Conservation (phyloP, 2,888 invertebrate genomes). For the Lepeophtheirus nordmannii region DNA sequence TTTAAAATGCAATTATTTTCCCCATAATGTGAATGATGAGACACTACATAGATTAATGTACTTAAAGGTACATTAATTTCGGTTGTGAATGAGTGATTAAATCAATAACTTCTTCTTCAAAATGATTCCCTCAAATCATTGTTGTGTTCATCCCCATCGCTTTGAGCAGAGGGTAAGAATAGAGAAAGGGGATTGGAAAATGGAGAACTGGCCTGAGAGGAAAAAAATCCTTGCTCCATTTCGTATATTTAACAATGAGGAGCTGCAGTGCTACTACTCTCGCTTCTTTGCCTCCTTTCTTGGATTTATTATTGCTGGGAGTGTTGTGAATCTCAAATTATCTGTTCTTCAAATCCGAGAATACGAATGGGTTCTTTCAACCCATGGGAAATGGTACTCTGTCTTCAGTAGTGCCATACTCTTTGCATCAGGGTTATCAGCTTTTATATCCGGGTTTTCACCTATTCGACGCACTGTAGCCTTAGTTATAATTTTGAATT, state of each 20-base stretch:
- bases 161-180: background rate
- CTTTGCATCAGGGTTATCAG: background rate
- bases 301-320: background rate
- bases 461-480: constrained; percentile 2
- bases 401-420: background rate
- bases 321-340: background rate
- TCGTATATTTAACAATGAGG: background rate
- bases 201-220: background rate
- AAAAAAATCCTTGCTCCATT: background rate
- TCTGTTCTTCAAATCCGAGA: constrained; percentile 5
- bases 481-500: background rate
- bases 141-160: constrained; percentile 1
- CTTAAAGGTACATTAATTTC: too few relatives aligned
- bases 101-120: too few relatives aligned
- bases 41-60: too few relatives aligned
- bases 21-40: too few relatives aligned
- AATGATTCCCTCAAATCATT: constrained; percentile 19
- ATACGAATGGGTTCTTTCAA: background rate
- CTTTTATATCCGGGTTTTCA: background rate
- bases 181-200: background rate
- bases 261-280: background rate
- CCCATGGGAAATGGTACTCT: background rate
- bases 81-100: too few relatives aligned
- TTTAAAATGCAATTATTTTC: too few relatives aligned
- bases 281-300: background rate